Conservation (phyloP, 2,888 invertebrate species). For the Ophion obscuratus region DNA sequence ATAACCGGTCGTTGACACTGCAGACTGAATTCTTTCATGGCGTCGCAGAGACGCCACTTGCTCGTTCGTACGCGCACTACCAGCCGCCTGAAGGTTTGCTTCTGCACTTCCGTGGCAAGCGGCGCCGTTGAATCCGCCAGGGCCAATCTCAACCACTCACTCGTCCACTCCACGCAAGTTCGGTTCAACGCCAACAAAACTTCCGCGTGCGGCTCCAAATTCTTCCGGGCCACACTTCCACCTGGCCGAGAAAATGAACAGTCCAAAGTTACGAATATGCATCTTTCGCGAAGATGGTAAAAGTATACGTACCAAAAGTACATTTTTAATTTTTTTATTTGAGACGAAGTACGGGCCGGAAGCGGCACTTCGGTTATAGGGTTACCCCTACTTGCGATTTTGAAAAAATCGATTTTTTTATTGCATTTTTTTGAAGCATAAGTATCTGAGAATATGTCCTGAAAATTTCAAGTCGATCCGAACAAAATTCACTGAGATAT, state of each 20-base stretch:
- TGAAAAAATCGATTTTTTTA: too few relatives aligned
- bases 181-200: conserved; percentile 88
- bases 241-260: conserved; percentile 79
- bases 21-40: conserved; percentile 75
- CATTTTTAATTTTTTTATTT: too few relatives aligned
- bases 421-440: too few relatives aligned
- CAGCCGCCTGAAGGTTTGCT: conserved; percentile 73
- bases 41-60: conserved; percentile 72
- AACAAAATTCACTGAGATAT: too few relatives aligned
- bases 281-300: too few relatives aligned
- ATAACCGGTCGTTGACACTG: conserved; percentile 70
- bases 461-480: too few relatives aligned
- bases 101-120: conserved; percentile 72
- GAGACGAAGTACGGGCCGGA: too few relatives aligned
- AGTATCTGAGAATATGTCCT: too few relatives aligned
- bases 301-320: too few relatives aligned
- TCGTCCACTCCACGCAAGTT: conserved; percentile 87
- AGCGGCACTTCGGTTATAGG: too few relatives aligned
- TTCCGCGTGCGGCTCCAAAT: conserved; percentile 88
- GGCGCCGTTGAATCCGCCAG: conserved; percentile 81
- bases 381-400: too few relatives aligned
- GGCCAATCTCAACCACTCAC: conserved; percentile 86
- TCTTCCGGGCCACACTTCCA: conserved; percentile 86
- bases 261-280: too few relatives aligned
- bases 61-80: conserved; percentile 73